Conservation (phyloP, 2,888 invertebrate genomes). For the Brassicogethes aeneus region DNA sequence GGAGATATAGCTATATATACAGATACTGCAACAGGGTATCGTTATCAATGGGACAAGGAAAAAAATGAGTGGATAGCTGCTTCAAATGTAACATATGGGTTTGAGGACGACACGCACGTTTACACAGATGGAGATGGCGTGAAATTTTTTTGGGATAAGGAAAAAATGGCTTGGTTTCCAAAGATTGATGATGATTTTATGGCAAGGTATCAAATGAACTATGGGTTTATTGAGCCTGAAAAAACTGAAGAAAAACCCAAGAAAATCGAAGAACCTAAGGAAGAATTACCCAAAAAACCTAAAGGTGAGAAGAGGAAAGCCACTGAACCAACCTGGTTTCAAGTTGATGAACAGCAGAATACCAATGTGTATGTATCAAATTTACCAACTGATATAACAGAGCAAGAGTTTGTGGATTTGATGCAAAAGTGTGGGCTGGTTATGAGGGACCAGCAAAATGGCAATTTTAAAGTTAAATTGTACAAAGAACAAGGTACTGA, state of each 20-base stretch:
- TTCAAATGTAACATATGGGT: conserved; percentile 47
- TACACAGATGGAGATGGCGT: conserved; percentile 83
- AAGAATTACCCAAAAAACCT: conserved; percentile 25
- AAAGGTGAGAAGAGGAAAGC: conserved; percentile 44
- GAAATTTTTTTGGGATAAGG: conserved; percentile 84
- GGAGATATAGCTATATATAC: conserved; percentile 64
- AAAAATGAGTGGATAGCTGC: conserved; percentile 51
- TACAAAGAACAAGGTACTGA: conserved; percentile 76
- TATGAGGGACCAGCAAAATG: conserved; percentile 48
- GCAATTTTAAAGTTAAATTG: conserved; percentile 47
- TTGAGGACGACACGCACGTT: conserved; percentile 68
- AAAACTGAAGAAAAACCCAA: conserved; percentile 9
- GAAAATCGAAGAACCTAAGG: conserved; percentile 14
- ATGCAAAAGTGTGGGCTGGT: conserved; percentile 97
- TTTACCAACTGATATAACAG: conserved; percentile 78
- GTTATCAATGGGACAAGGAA: conserved; percentile 56
- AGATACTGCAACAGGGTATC: conserved; percentile 58
- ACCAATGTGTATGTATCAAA: conserved; percentile 95
- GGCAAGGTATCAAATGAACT: conserved; percentile 92
- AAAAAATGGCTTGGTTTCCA: conserved; percentile 92
- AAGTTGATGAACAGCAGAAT: conserved; percentile 77
- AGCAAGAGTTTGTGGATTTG: conserved; percentile 81
- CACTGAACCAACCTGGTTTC: conserved; percentile 72
- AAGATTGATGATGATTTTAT: conserved; percentile 95
- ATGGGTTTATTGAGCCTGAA: conserved; percentile 63